Percentiles rank a stretch among this genome's conserved stretches.
phyloP scores from a whole-genome alignment of 2,113 vertebrate genomes.

The Oreamnos americanus region DNA sequence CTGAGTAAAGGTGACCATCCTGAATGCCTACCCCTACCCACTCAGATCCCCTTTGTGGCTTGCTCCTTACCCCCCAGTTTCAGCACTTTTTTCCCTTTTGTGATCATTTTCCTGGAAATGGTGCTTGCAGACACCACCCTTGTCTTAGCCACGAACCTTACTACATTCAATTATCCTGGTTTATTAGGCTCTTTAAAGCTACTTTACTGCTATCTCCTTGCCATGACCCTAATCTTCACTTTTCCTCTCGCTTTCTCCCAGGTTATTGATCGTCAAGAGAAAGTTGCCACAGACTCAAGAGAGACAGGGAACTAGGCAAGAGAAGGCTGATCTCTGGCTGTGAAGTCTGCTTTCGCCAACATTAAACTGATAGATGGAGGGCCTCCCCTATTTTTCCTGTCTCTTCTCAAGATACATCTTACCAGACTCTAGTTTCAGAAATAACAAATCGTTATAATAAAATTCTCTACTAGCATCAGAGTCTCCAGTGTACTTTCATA shows the following conservation, averaged over 20 bases:
- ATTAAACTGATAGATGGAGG: neutral
- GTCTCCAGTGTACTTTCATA: neutral
- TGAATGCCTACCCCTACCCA: neutral
- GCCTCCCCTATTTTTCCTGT: neutral
- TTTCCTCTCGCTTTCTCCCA: conserved; percentile 40
- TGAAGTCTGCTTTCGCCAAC: neutral
- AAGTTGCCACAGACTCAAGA: conserved; percentile 45
- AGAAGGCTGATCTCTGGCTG: neutral
- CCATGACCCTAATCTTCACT: conserved; percentile 38
- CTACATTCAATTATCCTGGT: conserved; percentile 55
- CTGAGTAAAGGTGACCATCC: neutral
- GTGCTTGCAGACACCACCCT: neutral
- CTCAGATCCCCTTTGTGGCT: neutral
- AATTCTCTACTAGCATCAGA: neutral
- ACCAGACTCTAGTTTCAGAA: neutral
- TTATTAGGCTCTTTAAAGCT: conserved; percentile 65
- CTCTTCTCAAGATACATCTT: neutral
- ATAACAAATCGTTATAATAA: neutral
- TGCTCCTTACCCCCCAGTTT: neutral
- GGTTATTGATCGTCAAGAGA: conserved; percentile 64
- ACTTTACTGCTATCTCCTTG: conserved; percentile 52
- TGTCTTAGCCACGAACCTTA: neutral
- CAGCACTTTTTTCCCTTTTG: neutral
- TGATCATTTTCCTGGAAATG: neutral
- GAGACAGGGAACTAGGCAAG: neutral